Evolutionary conservation across 2,113 vertebrate species (phyloP).

Genomic region (Raphicerus campestris): DNA sequence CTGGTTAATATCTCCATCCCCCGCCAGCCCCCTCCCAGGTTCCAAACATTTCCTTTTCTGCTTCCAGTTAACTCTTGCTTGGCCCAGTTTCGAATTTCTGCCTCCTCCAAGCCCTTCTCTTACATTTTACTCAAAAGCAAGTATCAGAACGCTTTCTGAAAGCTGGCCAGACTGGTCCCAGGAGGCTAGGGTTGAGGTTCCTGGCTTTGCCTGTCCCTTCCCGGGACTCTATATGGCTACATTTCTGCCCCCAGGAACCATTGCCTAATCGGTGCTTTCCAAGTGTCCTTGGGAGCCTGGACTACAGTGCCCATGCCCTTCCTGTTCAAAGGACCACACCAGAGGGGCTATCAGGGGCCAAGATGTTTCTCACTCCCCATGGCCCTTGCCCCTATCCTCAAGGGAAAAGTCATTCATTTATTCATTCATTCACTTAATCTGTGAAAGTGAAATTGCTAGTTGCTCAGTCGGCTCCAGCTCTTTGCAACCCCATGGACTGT

Average conservation of each 20-base stretch:
- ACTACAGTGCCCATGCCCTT: neutral
- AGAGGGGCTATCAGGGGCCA: neutral
- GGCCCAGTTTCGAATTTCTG: neutral
- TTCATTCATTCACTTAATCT: neutral
- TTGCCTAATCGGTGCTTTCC: neutral
- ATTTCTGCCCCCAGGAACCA: neutral
- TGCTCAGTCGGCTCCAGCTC: neutral
- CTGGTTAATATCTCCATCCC: neutral
- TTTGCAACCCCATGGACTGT: neutral
- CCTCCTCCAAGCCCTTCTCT: neutral
- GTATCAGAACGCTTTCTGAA: neutral
- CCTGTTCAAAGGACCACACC: neutral
- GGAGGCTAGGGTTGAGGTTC: neutral
- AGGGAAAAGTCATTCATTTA: neutral
- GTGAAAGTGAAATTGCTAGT: neutral
- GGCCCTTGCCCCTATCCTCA: neutral
- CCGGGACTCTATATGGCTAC: fast-evolving
- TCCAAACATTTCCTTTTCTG: neutral
- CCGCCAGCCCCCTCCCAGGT: neutral
- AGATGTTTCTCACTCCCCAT: neutral
- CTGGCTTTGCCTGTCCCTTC: fast-evolving
- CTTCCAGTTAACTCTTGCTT: neutral
- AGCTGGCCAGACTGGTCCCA: fast-evolving
- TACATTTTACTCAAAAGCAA: neutral
- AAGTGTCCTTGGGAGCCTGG: neutral